Evolutionary conservation across 2,797 vertebrate genomes (phyloP).

Genomic region (Sebastes minor): DNA sequence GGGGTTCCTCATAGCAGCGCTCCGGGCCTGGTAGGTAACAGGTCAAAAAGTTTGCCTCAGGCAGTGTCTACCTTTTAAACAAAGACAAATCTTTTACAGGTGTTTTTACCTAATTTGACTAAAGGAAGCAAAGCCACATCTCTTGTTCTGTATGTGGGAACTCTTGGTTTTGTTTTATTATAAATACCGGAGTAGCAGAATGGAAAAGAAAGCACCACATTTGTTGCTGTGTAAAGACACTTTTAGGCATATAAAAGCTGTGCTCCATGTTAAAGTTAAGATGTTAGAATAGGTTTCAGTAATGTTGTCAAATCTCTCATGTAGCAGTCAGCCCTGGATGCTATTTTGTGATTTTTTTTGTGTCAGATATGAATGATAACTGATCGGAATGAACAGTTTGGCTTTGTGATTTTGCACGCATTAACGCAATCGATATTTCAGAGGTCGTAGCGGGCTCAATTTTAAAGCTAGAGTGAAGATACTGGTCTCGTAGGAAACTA

Average conservation of each 20-base stretch:
- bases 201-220: not conserved
- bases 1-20: slow-evolving; percentile 39
- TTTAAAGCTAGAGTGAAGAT: not conserved
- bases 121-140: not conserved
- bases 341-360: not conserved
- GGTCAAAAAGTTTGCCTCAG: slow-evolving; percentile 54
- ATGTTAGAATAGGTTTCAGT: not conserved
- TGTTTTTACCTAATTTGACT: not conserved
- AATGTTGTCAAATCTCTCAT: not conserved
- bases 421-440: not conserved
- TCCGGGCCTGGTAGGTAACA: slow-evolving; percentile 39
- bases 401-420: not conserved
- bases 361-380: not conserved
- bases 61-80: slow-evolving; percentile 22
- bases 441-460: not conserved
- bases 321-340: not conserved
- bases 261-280: not conserved
- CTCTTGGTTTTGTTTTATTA: not conserved
- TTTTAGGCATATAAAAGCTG: not conserved
- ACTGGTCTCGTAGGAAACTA: too few species aligned
- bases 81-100: not conserved
- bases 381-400: not conserved
- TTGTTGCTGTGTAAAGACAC: not conserved
- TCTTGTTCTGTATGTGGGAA: not conserved
- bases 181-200: not conserved